Conservation (phyloP, 2,888 invertebrate genomes). For the Agrotis ipsilon region DNA sequence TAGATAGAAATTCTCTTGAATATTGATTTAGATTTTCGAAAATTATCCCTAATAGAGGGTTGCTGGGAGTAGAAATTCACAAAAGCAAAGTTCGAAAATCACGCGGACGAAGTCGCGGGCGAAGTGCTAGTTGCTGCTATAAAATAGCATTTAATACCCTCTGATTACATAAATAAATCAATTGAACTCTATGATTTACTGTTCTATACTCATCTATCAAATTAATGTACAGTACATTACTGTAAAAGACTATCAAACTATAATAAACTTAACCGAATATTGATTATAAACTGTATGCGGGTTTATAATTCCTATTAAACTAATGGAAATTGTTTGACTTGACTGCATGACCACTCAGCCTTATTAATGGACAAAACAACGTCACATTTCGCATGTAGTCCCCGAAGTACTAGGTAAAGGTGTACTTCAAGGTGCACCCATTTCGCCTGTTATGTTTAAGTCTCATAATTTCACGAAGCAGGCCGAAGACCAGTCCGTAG, state of each 20-base stretch:
- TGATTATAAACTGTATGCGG: constrained; percentile 69
- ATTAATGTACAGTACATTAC: constrained; percentile 19
- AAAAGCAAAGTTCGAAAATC: too few species aligned
- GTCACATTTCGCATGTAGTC: not conserved
- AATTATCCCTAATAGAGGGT: too few species aligned
- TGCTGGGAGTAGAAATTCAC: too few species aligned
- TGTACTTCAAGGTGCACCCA: not conserved
- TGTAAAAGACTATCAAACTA: constrained; percentile 41
- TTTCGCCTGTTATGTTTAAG: not conserved
- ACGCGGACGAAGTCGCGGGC: too few species aligned
- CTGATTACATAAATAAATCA: constrained; percentile 20
- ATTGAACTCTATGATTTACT: constrained; percentile 19
- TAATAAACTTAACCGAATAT: constrained; percentile 42
- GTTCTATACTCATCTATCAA: constrained; percentile 22
- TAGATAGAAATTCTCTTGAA: too few species aligned
- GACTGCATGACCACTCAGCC: constrained; percentile 76
- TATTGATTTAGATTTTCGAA: too few species aligned
- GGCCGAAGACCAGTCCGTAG: not conserved
- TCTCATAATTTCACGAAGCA: not conserved
- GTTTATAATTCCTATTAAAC: constrained; percentile 75
- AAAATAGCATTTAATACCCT: not conserved
- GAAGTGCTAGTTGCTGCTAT: too few species aligned
- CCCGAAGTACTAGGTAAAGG: too few species aligned
- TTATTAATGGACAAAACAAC: constrained; percentile 65
- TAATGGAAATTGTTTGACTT: constrained; percentile 74